Evolutionary conservation across 2,797 vertebrate species (phyloP).

Genomic region (Sebastes trivittatus): DNA sequence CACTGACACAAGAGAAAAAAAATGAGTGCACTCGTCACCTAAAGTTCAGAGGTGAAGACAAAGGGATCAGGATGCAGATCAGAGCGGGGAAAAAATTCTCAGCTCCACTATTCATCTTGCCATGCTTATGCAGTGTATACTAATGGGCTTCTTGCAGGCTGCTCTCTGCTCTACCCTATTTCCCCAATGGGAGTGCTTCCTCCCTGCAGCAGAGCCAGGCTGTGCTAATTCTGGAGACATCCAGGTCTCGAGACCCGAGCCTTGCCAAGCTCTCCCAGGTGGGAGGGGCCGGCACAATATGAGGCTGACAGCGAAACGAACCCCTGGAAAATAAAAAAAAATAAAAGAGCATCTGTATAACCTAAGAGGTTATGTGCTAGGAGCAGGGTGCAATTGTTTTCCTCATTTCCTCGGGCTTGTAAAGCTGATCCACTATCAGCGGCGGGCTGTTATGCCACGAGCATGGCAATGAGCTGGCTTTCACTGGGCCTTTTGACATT

Average conservation of each 20-base stretch:
- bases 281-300: constrained; percentile 53
- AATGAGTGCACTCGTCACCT: constrained; percentile 28
- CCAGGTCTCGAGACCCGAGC: constrained; percentile 63
- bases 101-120: constrained; percentile 57
- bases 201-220: constrained; percentile 64
- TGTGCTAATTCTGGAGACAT: constrained; percentile 79
- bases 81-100: constrained; percentile 32
- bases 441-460: constrained; percentile 44
- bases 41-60: constrained; percentile 63
- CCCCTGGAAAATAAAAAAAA: constrained; percentile 27
- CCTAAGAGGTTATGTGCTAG: constrained; percentile 46
- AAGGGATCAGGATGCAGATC: constrained; percentile 50
- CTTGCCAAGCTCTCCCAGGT: constrained; percentile 43
- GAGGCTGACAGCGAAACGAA: constrained; percentile 56
- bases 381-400: constrained; percentile 75
- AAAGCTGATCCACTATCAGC: constrained; percentile 74
- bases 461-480: constrained; percentile 76
- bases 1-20: constrained; percentile 3
- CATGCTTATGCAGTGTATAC: constrained; percentile 59
- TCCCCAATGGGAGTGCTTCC: constrained; percentile 62
- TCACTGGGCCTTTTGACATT: constrained; percentile 77
- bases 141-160: constrained; percentile 66
- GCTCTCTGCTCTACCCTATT: constrained; percentile 49
- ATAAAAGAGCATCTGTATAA: constrained; percentile 46
- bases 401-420: constrained; percentile 74